These are phyloP conservation scores for Cataglyphis livida DNA, from an alignment of 2,888 invertebrate genomes.

Conservation along the genomic window DNA sequence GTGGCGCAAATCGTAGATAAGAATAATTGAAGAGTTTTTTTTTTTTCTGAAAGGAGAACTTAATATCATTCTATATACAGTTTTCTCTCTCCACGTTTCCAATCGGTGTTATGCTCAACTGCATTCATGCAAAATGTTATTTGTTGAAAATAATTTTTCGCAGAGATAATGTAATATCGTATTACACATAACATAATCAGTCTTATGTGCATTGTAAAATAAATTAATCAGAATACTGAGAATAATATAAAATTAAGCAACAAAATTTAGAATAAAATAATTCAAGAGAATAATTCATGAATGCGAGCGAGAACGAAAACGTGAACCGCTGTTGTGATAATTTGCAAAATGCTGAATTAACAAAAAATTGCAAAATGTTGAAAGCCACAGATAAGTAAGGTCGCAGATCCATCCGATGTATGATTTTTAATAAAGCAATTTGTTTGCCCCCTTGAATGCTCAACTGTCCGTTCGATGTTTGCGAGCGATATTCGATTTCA, in stretches of 20 bases:
- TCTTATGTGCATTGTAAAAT: background rate
- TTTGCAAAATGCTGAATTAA: background rate
- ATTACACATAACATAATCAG: background rate
- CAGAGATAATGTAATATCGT: background rate
- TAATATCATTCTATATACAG: background rate
- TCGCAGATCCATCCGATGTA: background rate
- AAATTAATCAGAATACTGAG: background rate
- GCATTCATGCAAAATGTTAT: background rate
- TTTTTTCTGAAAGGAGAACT: background rate
- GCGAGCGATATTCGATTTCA: constrained; percentile 48
- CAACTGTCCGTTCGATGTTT: constrained; percentile 12
- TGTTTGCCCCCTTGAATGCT: constrained; percentile 15
- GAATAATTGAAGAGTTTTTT: constrained; percentile 26
- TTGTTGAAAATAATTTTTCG: background rate
- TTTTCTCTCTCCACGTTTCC: background rate
- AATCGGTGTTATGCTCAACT: background rate
- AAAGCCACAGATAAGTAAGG: background rate
- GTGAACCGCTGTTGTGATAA: background rate
- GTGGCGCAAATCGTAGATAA: constrained; percentile 32
- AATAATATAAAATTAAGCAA: background rate
- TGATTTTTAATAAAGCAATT: constrained; percentile 48
- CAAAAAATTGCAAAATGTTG: background rate
- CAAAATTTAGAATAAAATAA: background rate
- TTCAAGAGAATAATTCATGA: background rate
- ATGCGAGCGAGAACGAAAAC: background rate